Evolutionary conservation across 2,797 vertebrate species (phyloP).

Genomic region (Sylvilagus floridanus): DNA sequence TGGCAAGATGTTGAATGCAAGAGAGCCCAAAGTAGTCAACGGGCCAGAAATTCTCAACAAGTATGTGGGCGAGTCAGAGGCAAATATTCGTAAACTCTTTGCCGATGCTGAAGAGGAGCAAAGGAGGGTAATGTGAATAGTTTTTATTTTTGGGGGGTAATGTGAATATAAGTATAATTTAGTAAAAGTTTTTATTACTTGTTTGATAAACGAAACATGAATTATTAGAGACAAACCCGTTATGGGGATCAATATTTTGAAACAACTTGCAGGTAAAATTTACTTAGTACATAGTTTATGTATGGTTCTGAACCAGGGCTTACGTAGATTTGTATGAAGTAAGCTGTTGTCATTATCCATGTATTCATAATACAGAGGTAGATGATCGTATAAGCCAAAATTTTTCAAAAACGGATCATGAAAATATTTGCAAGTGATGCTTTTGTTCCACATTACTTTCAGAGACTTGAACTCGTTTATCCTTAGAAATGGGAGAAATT

Average conservation of each 20-base stretch:
- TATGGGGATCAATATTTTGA: conserved; percentile 29
- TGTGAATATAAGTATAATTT: conserved; percentile 23
- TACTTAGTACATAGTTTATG: conserved; percentile 19
- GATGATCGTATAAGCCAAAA: conserved; percentile 25
- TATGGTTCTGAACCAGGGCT: neutral
- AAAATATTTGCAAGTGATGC: conserved; percentile 51
- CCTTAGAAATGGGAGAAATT: conserved; percentile 27
- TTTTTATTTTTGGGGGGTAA: conserved; percentile 90
- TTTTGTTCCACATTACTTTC: conserved; percentile 32
- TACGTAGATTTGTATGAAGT: neutral
- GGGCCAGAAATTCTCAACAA: conserved; percentile 99
- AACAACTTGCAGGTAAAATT: conserved; percentile 25
- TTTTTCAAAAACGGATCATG: conserved; percentile 30
- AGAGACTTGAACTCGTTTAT: conserved; percentile 49
- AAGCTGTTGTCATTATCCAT: conserved; percentile 29
- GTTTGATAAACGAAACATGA: neutral
- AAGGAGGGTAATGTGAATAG: conserved; percentile 91
- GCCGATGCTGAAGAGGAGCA: conserved; percentile 99
- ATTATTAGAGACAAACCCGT: neutral
- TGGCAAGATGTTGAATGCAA: conserved; percentile 98
- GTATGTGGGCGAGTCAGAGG: conserved; percentile 97
- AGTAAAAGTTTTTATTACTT: neutral
- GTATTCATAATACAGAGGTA: conserved; percentile 16
- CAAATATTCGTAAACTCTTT: conserved; percentile 98
- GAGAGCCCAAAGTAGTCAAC: conserved; percentile 98